Conservation (phyloP, 2,113 vertebrate species). For the Amphiprion ocellaris region DNA sequence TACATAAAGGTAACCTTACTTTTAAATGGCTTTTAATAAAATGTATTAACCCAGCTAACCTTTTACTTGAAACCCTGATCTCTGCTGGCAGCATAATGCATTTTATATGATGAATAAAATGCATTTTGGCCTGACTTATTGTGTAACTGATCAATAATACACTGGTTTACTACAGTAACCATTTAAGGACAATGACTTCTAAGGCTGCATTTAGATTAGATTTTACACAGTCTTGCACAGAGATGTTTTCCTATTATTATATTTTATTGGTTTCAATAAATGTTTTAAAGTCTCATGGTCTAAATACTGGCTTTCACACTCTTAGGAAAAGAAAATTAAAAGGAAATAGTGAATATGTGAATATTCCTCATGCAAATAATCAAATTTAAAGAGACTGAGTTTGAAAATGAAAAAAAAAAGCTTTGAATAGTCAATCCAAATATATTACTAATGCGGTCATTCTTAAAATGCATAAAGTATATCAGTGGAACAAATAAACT, state of each 20-base stretch:
- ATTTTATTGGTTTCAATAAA: constrained; percentile 54
- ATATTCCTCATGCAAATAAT: no score
- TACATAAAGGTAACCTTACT: constrained; percentile 6
- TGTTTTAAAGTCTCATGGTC: constrained; percentile 38
- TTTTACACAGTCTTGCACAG: constrained; percentile 37
- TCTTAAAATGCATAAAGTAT: not conserved
- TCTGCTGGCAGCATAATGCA: constrained; percentile 23
- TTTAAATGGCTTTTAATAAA: constrained; percentile 22
- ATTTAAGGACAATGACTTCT: not conserved
- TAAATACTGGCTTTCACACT: constrained; percentile 34
- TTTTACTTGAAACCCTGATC: constrained; percentile 12
- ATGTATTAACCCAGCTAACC: constrained; percentile 11
- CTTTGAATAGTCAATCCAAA: not conserved
- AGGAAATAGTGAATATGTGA: constrained; percentile 19
- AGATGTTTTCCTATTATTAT: constrained; percentile 53
- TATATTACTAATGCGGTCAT: not conserved
- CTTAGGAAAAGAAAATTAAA: constrained; percentile 22
- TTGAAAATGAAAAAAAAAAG: no score
- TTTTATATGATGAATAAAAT: constrained; percentile 38
- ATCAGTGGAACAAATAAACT: no score
- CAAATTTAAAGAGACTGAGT: no score
- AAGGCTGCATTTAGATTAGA: constrained; percentile 4
- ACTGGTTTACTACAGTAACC: not conserved
- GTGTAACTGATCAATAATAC: constrained; percentile 30
- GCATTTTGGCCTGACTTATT: constrained; percentile 16